These are phyloP conservation scores for Baryphthengus martii DNA, from an alignment of 2,113 vertebrate genomes.

Conservation along the genomic window DNA sequence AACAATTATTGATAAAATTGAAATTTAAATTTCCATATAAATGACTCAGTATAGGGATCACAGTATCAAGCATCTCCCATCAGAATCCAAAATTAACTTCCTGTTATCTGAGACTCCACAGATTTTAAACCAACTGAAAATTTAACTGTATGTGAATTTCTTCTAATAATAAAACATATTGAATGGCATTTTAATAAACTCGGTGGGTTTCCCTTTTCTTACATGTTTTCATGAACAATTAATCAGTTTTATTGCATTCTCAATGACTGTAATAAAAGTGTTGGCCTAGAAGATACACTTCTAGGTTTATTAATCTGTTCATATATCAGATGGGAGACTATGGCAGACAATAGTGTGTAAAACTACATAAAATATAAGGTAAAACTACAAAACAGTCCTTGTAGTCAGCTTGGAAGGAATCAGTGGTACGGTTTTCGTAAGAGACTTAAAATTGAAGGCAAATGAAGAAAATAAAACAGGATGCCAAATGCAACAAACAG, in stretches of 20 bases:
- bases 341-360: background rate
- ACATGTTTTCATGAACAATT: background rate
- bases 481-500: background rate
- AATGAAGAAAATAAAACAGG: background rate
- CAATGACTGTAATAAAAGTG: background rate
- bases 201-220: background rate
- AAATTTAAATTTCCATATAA: background rate
- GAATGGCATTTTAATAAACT: background rate
- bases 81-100: background rate
- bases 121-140: background rate
- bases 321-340: background rate
- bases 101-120: background rate
- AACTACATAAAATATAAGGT: background rate
- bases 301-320: background rate
- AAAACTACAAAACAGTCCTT: background rate
- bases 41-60: background rate
- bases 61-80: background rate
- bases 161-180: background rate
- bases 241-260: background rate
- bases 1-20: background rate
- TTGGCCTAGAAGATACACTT: background rate
- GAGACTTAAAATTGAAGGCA: background rate
- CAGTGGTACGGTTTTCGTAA: background rate
- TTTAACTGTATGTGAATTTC: background rate
- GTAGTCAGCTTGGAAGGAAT: background rate